Evolutionary conservation across 2,888 invertebrate genomes (phyloP).

Genomic region (Furcula furcula): DNA sequence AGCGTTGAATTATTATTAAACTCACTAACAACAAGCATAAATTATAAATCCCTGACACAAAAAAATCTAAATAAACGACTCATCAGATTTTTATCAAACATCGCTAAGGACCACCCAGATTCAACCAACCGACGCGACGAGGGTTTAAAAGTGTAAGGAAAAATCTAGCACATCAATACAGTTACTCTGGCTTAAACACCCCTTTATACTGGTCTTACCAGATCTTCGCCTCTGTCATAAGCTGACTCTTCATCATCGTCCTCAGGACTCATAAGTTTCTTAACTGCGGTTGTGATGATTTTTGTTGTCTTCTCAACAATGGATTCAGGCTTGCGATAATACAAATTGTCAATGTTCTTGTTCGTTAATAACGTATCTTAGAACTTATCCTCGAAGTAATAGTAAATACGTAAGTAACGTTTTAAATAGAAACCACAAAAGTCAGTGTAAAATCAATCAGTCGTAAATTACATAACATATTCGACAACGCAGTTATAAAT

Average conservation of each 20-base stretch:
- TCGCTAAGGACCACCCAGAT: no score
- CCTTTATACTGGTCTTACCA: conserved; percentile 80
- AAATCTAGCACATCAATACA: conserved; percentile 11
- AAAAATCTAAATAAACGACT: no score
- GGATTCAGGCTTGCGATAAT: conserved; percentile 81
- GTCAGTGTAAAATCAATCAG: background rate
- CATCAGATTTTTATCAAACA: no score
- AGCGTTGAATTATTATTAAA: no score
- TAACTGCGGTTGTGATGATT: conserved; percentile 77
- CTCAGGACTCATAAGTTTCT: conserved; percentile 73
- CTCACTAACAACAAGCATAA: no score
- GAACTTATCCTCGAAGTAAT: background rate
- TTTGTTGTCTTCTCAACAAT: conserved; percentile 80
- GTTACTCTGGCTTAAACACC: conserved; percentile 7
- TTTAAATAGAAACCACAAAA: background rate
- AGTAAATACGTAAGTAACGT: background rate
- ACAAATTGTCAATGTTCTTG: conserved; percentile 8
- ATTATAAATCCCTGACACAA: no score
- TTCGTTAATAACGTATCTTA: no score
- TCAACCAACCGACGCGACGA: no score
- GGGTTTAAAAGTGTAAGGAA: no score
- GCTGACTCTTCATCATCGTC: conserved; percentile 82
- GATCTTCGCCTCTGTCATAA: conserved; percentile 85
- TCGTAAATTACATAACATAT: background rate
- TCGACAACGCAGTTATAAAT: background rate